Evolutionary conservation across 2,113 vertebrate species (phyloP), one percentile per base, ranked within the genome.

Genomic region (Electrona antarctica): DNA sequence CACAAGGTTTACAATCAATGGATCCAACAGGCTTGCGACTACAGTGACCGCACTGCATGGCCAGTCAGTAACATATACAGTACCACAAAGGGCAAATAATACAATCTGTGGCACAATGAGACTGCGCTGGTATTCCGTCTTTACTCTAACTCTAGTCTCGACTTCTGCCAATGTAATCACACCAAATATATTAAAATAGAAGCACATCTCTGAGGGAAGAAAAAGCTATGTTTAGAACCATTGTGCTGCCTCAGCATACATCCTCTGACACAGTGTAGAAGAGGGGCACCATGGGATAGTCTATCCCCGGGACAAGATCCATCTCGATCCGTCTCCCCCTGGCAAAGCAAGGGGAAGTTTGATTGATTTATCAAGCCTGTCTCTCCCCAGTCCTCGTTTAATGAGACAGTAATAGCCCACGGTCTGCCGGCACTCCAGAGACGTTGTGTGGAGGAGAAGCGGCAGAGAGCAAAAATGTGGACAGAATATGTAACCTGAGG

Each of bases 391-490:
- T 83, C 84, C 83, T 70, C 82, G 81, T 88, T 86, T 93, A 93
- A 92, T 91, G 90, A 93, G 92, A 89, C 90, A 91, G 83, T 92
- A 90, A 92, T 87, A 88, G 89, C 85, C 88, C 74, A 74, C 75
- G 72, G 85, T 87, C 80, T 80, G 82, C 85, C 77, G 61, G 78
- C 78, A 67, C 81, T 83, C 81, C 71, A n/a, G 81, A 89, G 82
- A 90, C 61, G 66, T 85, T 41, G 79, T 80, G 82, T 68, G 68
- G 74, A 88, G 81, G 73, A 79, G 82, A 84, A 80, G 83, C 71
- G 28, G 73, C 64, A 21, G 67, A 75, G 77, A 80, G 71, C 80
- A 77, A 84, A 79, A 77, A 80, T 88, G 88, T 89, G 88, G 86
- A 86, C 76, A 69, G 90, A 89, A 90, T 90, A 89, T 88, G 76